phyloP scores from a whole-genome alignment of 2,113 vertebrate genomes.

The Tinamus guttatus region DNA sequence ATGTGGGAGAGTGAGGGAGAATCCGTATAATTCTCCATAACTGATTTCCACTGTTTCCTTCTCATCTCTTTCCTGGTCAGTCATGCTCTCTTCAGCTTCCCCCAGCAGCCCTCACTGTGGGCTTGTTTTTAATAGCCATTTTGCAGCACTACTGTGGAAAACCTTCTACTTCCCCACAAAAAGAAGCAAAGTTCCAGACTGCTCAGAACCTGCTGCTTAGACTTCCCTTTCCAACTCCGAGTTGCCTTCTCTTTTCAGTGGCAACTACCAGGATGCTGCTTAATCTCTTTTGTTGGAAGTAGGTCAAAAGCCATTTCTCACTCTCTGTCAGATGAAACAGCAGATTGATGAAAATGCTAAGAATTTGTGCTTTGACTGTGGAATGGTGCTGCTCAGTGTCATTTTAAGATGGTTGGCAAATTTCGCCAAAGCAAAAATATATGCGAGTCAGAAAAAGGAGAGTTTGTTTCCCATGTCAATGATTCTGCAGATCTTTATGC shows the following conservation, averaged over 20 bases:
- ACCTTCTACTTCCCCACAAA: not conserved
- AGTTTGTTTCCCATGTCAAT: not conserved
- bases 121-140: not conserved
- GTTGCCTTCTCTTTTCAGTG: not conserved
- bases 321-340: not conserved
- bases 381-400: not conserved
- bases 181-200: not conserved
- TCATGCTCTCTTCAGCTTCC: not conserved
- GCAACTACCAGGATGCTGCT: not conserved
- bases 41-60: not conserved
- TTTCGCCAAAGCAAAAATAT: not conserved
- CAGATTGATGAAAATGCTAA: not conserved
- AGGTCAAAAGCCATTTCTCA: not conserved
- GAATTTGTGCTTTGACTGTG: not conserved
- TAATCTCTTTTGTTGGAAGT: not conserved
- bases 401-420: not conserved
- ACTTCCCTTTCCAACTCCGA: not conserved
- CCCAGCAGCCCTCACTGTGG: not conserved
- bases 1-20: not conserved
- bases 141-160: not conserved
- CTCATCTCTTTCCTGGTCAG: not conserved
- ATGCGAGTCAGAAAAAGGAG: not conserved
- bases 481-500: not conserved
- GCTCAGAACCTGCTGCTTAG: not conserved
- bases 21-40: not conserved